Conservation (phyloP, 1,140 invertebrate species). For the Scaptomyza pallida region DNA sequence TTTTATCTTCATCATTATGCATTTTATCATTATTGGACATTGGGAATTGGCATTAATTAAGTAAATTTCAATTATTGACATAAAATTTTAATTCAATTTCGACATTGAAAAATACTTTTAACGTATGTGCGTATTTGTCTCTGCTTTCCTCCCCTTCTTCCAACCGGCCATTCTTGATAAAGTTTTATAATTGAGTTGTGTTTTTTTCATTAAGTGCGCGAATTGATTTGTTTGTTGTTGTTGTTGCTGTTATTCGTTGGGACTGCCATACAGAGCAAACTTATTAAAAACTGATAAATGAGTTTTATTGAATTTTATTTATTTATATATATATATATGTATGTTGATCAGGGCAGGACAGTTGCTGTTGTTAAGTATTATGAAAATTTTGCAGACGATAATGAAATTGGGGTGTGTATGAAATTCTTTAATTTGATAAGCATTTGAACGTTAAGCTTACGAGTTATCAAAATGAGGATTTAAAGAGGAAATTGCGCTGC, state of each 20-base stretch:
- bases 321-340: constrained; percentile 10
- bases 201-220: constrained; percentile 78
- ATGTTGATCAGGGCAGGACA: neutral
- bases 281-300: constrained; percentile 80
- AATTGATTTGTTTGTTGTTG: constrained; percentile 64
- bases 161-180: constrained; percentile 46
- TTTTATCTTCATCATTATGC: constrained; percentile 4
- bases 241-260: constrained; percentile 42
- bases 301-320: constrained; percentile 57
- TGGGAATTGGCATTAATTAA: constrained; percentile 51
- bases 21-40: constrained; percentile 19
- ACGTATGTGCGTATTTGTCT: constrained; percentile 34
- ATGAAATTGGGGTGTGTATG: constrained; percentile 13
- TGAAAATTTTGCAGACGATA: constrained; percentile 26
- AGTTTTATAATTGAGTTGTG: constrained; percentile 80
- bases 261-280: constrained; percentile 58
- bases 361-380: constrained; percentile 7
- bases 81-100: constrained; percentile 71
- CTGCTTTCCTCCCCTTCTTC: neutral
- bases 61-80: constrained; percentile 72
- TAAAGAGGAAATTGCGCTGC: constrained; percentile 51
- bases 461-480: constrained; percentile 28
- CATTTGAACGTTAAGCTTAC: constrained; percentile 7
- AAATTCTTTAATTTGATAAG: constrained; percentile 24
- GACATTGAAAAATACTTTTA: constrained; percentile 67